A percentile compares a stretch with the other conserved stretches of the same genome.
Conservation (phyloP, 2,113 vertebrate genomes). For the Acrocephalus kingi region DNA sequence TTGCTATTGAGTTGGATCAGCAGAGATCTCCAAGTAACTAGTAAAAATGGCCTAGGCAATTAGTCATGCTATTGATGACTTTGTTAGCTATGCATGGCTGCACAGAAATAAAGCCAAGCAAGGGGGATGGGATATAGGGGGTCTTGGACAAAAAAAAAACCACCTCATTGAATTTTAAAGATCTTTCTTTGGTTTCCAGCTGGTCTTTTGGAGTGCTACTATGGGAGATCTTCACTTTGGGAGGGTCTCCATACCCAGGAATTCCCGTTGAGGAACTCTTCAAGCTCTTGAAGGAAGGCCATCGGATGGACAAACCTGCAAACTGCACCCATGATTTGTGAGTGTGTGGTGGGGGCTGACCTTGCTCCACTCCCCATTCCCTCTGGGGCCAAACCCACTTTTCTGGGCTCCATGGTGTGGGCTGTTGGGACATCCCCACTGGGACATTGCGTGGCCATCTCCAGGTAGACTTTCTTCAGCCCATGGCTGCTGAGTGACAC, state of each 20-base stretch:
- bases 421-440: not conserved
- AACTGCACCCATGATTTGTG: conserved; percentile 98
- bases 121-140: not conserved
- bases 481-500: accelerated
- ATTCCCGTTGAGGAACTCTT: conserved; percentile 98
- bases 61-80: conserved; percentile 72
- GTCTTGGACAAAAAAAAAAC: not conserved
- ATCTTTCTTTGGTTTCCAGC: conserved; percentile 75
- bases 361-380: not conserved
- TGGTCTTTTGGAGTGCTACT: conserved; percentile 98
- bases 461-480: not conserved
- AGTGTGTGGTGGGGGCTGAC: conserved; percentile 32
- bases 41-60: conserved; percentile 69
- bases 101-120: conserved; percentile 32
- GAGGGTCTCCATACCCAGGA: conserved; percentile 94
- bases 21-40: conserved; percentile 63
- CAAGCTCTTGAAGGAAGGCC: conserved; percentile 97
- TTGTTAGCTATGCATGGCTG: conserved; percentile 67
- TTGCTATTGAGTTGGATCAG: conserved; percentile 69
- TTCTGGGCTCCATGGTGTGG: not conserved
- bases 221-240: conserved; percentile 99
- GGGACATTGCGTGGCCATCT: not conserved
- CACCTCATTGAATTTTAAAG: conserved; percentile 57
- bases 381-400: not conserved
- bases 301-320: conserved; percentile 97